phyloP scores from a whole-genome alignment of 1,140 invertebrate genomes.

The Pomacea maculata region DNA sequence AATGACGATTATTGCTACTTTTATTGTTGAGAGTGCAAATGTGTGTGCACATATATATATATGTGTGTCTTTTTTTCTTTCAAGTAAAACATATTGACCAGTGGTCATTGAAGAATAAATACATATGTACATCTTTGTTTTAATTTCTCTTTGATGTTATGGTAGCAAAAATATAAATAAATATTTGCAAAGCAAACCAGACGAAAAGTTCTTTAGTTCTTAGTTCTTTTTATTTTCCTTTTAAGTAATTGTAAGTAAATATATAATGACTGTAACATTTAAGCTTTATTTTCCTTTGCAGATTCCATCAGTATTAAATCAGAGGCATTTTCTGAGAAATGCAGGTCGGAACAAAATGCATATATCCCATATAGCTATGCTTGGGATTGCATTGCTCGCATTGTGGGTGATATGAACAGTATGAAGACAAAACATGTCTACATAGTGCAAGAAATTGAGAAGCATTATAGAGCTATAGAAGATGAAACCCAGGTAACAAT shows the following conservation, averaged over 20 bases:
- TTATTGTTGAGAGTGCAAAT: neutral
- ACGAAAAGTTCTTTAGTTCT: neutral
- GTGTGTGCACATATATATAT: neutral
- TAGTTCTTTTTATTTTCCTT: neutral
- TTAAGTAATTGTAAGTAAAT: neutral
- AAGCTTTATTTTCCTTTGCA: conserved; percentile 7
- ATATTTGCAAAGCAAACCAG: no score
- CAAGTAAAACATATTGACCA: neutral
- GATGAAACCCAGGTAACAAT: conserved; percentile 57
- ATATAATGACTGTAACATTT: no score
- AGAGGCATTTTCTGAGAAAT: conserved; percentile 22
- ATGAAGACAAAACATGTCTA: conserved; percentile 59
- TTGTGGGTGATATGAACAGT: conserved; percentile 58
- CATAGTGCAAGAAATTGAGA: conserved; percentile 59
- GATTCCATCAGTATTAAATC: conserved; percentile 29
- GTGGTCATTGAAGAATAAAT: no score
- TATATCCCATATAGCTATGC: conserved; percentile 62
- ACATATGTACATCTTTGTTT: no score
- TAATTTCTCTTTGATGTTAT: no score
- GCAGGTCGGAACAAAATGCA: conserved; percentile 52
- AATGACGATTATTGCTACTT: neutral
- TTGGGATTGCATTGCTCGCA: conserved; percentile 49
- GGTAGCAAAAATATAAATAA: no score
- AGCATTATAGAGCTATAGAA: conserved; percentile 57
- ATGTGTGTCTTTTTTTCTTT: neutral